Evolutionary conservation across 2,797 vertebrate species (phyloP).

Genomic region (Hirundo rustica): DNA sequence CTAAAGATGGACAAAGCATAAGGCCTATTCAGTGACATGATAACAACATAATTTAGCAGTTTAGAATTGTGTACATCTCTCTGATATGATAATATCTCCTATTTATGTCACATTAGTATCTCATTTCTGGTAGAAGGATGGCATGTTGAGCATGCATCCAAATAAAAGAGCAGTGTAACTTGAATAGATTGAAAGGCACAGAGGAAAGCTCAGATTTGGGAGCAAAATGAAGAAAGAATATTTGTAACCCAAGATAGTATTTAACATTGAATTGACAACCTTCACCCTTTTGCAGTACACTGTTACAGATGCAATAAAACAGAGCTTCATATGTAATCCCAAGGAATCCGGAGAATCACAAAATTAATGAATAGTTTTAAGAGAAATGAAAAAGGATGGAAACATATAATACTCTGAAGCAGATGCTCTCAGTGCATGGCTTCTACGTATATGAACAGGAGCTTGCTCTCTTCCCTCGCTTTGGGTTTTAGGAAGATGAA

Average conservation of each 20-base stretch:
- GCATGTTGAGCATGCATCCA: not conserved
- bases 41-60: not conserved
- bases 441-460: not conserved
- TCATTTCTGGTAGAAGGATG: not conserved
- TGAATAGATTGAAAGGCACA: not conserved
- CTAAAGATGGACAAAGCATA: not conserved
- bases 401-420: not conserved
- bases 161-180: not conserved
- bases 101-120: not conserved
- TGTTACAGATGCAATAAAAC: conserved; percentile 41
- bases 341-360: conserved; percentile 19
- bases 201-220: not conserved
- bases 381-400: conserved; percentile 36
- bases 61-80: not conserved
- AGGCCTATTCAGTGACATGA: not conserved
- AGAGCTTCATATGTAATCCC: not conserved
- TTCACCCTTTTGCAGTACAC: not conserved
- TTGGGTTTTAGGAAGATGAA: not conserved
- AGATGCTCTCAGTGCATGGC: not conserved
- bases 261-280: conserved; percentile 14
- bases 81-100: not conserved
- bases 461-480: not conserved
- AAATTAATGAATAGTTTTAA: conserved; percentile 61
- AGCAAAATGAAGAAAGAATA: not conserved
- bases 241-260: not conserved